Evolutionary conservation across 2,888 invertebrate genomes (phyloP).

Genomic region (Rhagonycha fulva): DNA sequence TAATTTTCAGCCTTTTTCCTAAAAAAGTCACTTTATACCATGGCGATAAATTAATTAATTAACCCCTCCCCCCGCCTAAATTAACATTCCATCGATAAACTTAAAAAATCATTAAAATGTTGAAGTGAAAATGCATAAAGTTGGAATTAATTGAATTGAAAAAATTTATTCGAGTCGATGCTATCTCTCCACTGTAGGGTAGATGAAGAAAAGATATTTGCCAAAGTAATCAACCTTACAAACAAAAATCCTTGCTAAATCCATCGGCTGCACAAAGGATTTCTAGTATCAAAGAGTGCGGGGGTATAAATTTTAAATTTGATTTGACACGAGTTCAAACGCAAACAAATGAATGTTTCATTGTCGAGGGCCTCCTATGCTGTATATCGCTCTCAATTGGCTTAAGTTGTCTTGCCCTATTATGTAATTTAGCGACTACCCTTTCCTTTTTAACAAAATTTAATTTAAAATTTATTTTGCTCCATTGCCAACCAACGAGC

Average conservation of each 20-base stretch:
- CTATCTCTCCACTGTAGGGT: slow-evolving; percentile 27
- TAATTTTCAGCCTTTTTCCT: too few species aligned
- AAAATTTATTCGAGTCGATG: slow-evolving; percentile 24
- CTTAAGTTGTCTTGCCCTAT: slow-evolving; percentile 49
- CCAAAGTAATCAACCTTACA: slow-evolving; percentile 52
- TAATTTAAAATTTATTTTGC: slow-evolving; percentile 30
- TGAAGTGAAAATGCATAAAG: background rate
- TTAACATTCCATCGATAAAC: too few species aligned
- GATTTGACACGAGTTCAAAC: slow-evolving; percentile 52
- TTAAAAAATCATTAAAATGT: background rate
- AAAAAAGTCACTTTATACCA: too few species aligned
- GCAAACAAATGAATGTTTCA: slow-evolving; percentile 53
- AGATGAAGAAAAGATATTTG: slow-evolving; percentile 47
- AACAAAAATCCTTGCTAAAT: slow-evolving; percentile 51
- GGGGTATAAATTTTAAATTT: slow-evolving; percentile 55
- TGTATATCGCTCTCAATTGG: slow-evolving; percentile 48
- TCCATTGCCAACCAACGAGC: background rate
- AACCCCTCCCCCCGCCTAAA: too few species aligned
- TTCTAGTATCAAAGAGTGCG: slow-evolving; percentile 50
- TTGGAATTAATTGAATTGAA: slow-evolving; percentile 26
- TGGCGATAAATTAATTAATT: too few species aligned
- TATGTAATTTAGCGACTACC: slow-evolving; percentile 32
- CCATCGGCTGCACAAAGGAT: slow-evolving; percentile 49
- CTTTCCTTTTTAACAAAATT: slow-evolving; percentile 33
- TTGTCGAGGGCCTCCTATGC: slow-evolving; percentile 40